Evolutionary conservation across 2,888 invertebrate species (phyloP), one percentile per base, ranked within the genome.

Genomic region (Ornithoptera alexandrae): DNA sequence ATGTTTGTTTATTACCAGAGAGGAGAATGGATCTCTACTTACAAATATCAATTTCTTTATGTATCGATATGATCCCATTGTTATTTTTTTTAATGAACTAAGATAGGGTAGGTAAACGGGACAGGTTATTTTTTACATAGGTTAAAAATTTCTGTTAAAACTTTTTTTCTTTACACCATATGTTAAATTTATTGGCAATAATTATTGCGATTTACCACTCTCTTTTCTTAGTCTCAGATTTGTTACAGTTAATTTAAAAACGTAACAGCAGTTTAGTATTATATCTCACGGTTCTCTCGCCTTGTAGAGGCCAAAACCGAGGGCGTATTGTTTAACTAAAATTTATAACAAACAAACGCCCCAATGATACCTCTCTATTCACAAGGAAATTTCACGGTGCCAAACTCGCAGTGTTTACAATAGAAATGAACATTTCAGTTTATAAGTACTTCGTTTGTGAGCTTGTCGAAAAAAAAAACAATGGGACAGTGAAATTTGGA

Each of bases 271-370:
- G 56, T 64, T 15, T 56, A 64, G 4, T 30, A 30, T 30, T 8
- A 56, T 62, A 50, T 60, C 53, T 15, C 24, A 60, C 70, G 30
- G 46, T 46, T 36, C 65, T 57, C n/a, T 53, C 53, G 53, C 39
- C 60, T 36, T 20, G 64, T 60, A 57, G 62, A 64, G 71, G 82
- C 82, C 81, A 84, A 81, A 84, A 85, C 84, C 74, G 46, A 75
- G 84, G 89, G 90, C 88, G 88, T 89, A 85, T 85, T 92, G 85
- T 91, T 90, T 87, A 81, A 81, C 80, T 73, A 79, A 85, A 81
- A 89, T 90, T 86, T 87, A 87, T 89, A 85, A 85, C 81, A 83
- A 78, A 81, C 79, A 84, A 87, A 87, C 81, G 12, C 81, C 79
- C 82, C 84, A 86, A 88, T 91, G 87, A 92, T 90, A 83, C 79